phyloP scores from a whole-genome alignment of 2,113 vertebrate genomes.

The Nerophis ophidion region DNA sequence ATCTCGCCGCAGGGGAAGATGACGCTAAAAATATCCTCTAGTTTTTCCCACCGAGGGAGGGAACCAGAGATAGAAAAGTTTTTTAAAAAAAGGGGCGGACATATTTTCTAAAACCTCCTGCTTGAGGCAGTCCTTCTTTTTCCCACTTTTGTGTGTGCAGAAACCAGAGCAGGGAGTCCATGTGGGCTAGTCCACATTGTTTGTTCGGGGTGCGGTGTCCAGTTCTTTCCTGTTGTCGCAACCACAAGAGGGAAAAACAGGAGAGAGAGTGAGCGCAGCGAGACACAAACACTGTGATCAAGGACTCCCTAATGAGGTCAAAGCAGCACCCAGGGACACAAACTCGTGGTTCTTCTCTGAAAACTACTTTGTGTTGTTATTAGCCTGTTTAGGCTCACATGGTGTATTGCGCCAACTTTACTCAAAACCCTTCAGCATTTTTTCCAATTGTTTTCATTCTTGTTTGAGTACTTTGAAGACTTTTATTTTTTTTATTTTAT shows the following conservation, averaged over 20 bases:
- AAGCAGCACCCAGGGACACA: slow-evolving; percentile 42
- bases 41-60: slow-evolving; percentile 39
- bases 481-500: slow-evolving; percentile 11
- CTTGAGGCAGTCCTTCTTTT: slow-evolving; percentile 40
- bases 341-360: slow-evolving; percentile 13
- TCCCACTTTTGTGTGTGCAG: slow-evolving; percentile 6
- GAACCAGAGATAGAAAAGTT: slow-evolving; percentile 24
- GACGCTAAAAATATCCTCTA: slow-evolving; percentile 66
- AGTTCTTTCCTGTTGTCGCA: slow-evolving; percentile 43
- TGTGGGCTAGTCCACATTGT: slow-evolving; percentile 48
- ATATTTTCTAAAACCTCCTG: slow-evolving; percentile 16
- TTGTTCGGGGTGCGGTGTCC: slow-evolving; percentile 25
- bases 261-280: slow-evolving; percentile 12
- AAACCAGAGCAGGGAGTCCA: slow-evolving; percentile 48
- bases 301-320: slow-evolving; percentile 55
- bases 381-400: slow-evolving; percentile 11
- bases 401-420: slow-evolving; percentile 14
- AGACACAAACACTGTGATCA: slow-evolving; percentile 35
- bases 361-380: slow-evolving; percentile 12
- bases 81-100: not conserved
- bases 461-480: slow-evolving; percentile 13
- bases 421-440: slow-evolving; percentile 13
- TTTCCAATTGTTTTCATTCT: slow-evolving; percentile 11
- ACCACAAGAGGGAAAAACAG: slow-evolving; percentile 23
- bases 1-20: slow-evolving; percentile 52